A percentile compares a stretch with the other conserved stretches of the same genome.
phyloP scores from a whole-genome alignment of 2,888 invertebrate genomes.

The Ophion obscuratus region DNA sequence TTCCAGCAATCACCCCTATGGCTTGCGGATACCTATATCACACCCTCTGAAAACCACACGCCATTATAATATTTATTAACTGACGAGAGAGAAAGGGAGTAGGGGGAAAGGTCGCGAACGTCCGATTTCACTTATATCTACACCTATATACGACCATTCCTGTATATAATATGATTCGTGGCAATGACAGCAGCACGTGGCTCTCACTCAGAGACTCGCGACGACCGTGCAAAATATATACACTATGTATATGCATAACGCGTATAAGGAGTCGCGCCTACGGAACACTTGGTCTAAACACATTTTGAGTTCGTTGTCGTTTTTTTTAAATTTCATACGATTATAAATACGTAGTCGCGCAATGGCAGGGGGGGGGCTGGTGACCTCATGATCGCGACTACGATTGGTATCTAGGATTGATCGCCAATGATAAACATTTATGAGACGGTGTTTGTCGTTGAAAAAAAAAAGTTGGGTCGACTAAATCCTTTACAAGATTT shows the following conservation, averaged over 20 bases:
- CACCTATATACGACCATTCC: constrained; percentile 81
- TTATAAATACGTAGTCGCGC: constrained; percentile 58
- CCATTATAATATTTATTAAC: constrained; percentile 84
- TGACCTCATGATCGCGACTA: background rate
- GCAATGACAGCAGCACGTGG: constrained; percentile 83
- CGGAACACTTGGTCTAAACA: constrained; percentile 42
- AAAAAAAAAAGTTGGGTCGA: no score
- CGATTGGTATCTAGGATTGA: background rate
- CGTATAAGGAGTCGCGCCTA: constrained; percentile 20
- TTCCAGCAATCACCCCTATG: constrained; percentile 63
- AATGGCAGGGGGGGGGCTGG: background rate
- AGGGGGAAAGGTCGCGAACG: constrained; percentile 50
- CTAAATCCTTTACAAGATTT: no score
- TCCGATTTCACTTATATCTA: constrained; percentile 80
- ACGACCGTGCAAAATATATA: constrained; percentile 50
- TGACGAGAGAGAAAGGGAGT: constrained; percentile 67
- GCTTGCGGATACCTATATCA: constrained; percentile 60
- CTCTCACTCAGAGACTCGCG: constrained; percentile 49
- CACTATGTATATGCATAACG: background rate
- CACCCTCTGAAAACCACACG: constrained; percentile 68
- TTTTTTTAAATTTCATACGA: constrained; percentile 70
- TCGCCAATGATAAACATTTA: background rate
- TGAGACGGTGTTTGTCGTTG: no score
- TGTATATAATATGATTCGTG: constrained; percentile 83
- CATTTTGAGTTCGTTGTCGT: constrained; percentile 71